These are phyloP conservation scores for Amaurobius ferox DNA, from an alignment of 2,888 invertebrate genomes.

Conservation along the genomic window DNA sequence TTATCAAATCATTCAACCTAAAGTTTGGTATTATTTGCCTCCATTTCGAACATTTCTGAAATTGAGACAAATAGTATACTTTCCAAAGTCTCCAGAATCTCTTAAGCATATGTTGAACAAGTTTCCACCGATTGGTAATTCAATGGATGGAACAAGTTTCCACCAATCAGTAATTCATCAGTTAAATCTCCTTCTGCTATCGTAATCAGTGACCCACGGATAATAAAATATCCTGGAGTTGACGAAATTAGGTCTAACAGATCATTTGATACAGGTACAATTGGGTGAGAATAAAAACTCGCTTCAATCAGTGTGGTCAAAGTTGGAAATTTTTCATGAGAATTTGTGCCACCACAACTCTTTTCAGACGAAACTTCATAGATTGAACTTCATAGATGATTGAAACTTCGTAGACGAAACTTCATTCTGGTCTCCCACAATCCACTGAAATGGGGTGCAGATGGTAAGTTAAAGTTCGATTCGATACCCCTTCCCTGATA, in stretches of 20 bases:
- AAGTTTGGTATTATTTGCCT: not conserved
- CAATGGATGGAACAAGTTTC: too few species aligned
- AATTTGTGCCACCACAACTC: too few species aligned
- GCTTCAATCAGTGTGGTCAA: not conserved
- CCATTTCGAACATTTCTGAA: constrained; percentile 20
- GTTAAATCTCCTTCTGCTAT: not conserved
- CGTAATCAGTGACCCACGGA: not conserved
- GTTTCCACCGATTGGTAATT: not conserved
- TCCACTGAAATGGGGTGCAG: not conserved
- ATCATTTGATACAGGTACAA: not conserved
- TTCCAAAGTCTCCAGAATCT: not conserved
- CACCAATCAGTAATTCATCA: not conserved
- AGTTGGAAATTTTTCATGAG: not conserved
- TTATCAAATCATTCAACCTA: not conserved
- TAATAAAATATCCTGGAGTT: constrained; percentile 20
- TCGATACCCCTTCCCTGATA: not conserved
- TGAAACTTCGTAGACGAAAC: not conserved
- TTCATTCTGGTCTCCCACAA: not conserved
- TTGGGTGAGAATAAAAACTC: not conserved
- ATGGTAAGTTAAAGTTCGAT: not conserved
- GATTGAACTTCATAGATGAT: not conserved
- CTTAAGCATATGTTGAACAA: not conserved
- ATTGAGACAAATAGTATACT: not conserved
- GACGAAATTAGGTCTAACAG: not conserved
- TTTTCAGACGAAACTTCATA: too few species aligned